Base-by-base conservation (phyloP, 2,888 invertebrate genomes). In the Platynereis dumerilii region DNA sequence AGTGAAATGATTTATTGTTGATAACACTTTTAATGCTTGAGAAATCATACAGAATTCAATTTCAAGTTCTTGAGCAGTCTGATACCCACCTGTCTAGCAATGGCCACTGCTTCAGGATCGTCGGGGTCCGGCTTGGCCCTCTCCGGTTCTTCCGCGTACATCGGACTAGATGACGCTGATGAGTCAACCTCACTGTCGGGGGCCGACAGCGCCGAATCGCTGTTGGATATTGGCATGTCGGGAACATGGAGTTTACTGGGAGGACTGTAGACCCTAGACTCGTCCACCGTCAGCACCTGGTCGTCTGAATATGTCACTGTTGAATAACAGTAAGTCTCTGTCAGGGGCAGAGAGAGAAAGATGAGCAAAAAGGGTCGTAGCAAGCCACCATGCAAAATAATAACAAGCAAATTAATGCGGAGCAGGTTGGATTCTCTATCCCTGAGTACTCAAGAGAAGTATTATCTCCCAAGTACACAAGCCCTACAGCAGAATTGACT, bases 171-270 rank as follows among this genome's bases (percentile, higher is more conserved):
- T 2, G 79, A 79, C 20, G 73, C 77, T 5, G 78, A 77, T n/a
- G 77, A 78, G 24, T 65, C 63, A 39, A 52, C 54, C 39, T 78
- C 78, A 12, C 75, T 76, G 34, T 70, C 73, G 1, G 78, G 79
- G 66, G 83, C 73, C 22, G 84, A 80, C 74, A 83, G 77, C 57
- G 84, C 78, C 52, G 82, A 81, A 73, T 83, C 82, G 64, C 79
- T 80, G 68, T 78, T 79, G n/a, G 78, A 76, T 44, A 79, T 71
- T 22, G 75, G 75, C 5, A 76, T 75, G 52, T 90, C 91, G 0
- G 94, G 96, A 77, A 93, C 91, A 85, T 93, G 93, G 29, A 98
- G 87, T 7, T 91, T 89, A 55, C 91, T 91, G 0, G 98, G 98
- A 1, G 97, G 97, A 79, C 91, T 91, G 86, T 96, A 98, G 15